A percentile compares a stretch with the other conserved stretches of the same genome.
Conservation (phyloP, 2,888 invertebrate species). For the Parnassius orleans region DNA sequence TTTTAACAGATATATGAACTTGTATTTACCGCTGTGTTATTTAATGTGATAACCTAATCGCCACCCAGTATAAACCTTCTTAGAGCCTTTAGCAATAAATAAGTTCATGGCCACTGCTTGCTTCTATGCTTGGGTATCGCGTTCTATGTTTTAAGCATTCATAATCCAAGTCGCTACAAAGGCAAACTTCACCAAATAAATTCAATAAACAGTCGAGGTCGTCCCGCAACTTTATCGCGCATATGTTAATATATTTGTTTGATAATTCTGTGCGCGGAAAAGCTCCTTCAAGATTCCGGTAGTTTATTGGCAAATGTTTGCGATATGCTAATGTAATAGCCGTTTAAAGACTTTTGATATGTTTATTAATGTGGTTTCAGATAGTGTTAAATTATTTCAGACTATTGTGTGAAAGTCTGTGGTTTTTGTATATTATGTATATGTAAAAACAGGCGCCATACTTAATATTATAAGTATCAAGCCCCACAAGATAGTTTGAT, state of each 20-base stretch:
- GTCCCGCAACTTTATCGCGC: constrained; percentile 14
- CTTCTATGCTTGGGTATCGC: too few relatives aligned
- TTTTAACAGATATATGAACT: too few relatives aligned
- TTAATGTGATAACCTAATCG: too few relatives aligned
- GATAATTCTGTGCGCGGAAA: constrained; percentile 8
- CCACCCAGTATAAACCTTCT: too few relatives aligned
- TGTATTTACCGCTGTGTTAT: too few relatives aligned
- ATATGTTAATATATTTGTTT: constrained; percentile 18
- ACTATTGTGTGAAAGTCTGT: not conserved
- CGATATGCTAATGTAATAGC: constrained; percentile 28
- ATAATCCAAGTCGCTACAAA: not conserved
- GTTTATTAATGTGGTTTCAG: constrained; percentile 1
- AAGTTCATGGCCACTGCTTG: too few relatives aligned
- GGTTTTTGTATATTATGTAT: not conserved
- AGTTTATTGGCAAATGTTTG: constrained; percentile 29
- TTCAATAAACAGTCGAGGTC: constrained; percentile 1
- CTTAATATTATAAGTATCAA: too few relatives aligned
- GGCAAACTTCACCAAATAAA: constrained; percentile 1
- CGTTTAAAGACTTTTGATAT: constrained; percentile 10
- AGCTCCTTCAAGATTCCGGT: constrained; percentile 3
- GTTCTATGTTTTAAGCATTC: too few relatives aligned
- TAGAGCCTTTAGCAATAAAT: too few relatives aligned
- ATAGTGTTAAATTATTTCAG: not conserved
- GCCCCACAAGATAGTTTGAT: too few relatives aligned
- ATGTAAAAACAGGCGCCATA: too few relatives aligned